Percentiles rank a stretch among this genome's conserved stretches.
phyloP scores from a whole-genome alignment of 92 coral and sea anemone species.

The Umimayanthus chanpuru region DNA sequence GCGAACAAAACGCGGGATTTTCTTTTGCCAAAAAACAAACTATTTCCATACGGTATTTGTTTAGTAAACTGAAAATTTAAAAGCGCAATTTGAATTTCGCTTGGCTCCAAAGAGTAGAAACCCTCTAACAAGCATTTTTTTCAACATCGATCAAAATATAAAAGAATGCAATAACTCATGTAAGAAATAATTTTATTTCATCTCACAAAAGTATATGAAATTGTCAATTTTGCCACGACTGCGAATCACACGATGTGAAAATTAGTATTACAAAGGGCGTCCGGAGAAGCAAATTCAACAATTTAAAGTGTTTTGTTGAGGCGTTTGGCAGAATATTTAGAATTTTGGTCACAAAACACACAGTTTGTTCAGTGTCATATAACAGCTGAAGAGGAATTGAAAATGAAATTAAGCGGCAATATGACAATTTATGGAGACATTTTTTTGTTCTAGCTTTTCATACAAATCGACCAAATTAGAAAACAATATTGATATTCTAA shows the following conservation, averaged over 20 bases:
- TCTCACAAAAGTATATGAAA: neutral
- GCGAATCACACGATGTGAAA: neutral
- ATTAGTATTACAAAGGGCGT: neutral
- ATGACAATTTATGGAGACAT: neutral
- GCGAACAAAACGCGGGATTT: neutral
- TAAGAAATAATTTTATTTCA: constrained; percentile 28
- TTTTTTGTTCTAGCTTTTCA: neutral
- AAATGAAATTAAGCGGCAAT: neutral
- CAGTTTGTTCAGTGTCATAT: neutral
- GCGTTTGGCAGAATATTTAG: neutral
- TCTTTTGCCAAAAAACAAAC: neutral
- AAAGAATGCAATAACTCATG: neutral
- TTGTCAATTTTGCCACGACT: neutral
- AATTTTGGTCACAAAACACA: neutral
- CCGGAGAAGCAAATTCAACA: neutral
- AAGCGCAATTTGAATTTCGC: too few relatives aligned
- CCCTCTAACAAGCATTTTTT: neutral
- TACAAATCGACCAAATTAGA: neutral
- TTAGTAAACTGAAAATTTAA: neutral
- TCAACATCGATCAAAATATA: neutral
- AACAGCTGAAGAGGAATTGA: constrained; percentile 2
- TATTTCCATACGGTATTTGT: neutral
- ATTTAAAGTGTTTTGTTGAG: neutral
- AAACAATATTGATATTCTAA: constrained; percentile 15
- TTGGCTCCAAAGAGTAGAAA: too few relatives aligned